A percentile compares a stretch with the other conserved stretches of the same genome.
These are phyloP conservation scores for Arizona elegans DNA, from an alignment of 2,113 vertebrate species.

Conservation along the genomic window DNA sequence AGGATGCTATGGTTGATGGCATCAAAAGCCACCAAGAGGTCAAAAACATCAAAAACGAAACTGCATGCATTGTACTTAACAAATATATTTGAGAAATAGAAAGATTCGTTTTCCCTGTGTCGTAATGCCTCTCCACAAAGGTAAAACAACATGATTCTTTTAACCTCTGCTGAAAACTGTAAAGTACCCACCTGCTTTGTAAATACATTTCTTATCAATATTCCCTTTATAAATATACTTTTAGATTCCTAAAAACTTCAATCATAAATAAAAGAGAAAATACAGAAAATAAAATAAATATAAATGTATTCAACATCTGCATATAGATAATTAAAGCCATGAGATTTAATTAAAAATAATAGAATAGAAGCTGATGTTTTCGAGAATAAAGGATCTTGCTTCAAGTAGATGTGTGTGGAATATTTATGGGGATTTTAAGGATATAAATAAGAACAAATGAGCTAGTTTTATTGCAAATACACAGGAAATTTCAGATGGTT, in stretches of 20 bases:
- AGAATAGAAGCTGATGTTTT: slow-evolving; percentile 44
- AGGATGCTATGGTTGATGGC: neutral
- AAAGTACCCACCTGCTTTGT: neutral
- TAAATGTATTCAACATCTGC: slow-evolving; percentile 32
- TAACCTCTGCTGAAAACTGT: neutral
- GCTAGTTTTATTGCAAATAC: slow-evolving; percentile 11
- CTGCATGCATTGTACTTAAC: neutral
- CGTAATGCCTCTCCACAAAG: neutral
- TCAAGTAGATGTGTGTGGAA: slow-evolving; percentile 30
- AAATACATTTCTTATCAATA: neutral
- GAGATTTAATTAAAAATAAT: slow-evolving; percentile 53
- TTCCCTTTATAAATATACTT: neutral
- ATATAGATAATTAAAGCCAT: slow-evolving; percentile 52
- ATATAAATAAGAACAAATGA: slow-evolving; percentile 30
- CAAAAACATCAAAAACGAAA: neutral
- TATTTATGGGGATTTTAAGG: neutral
- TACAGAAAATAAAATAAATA: slow-evolving; percentile 39
- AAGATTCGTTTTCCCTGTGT: neutral
- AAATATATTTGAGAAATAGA: neutral
- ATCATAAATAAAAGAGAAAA: slow-evolving; percentile 19
- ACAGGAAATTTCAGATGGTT: slow-evolving; percentile 11
- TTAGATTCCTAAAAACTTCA: slow-evolving; percentile 9
- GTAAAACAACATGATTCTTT: neutral
- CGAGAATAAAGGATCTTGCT: slow-evolving; percentile 34
- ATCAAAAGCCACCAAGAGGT: neutral